Evolutionary conservation across 2,888 invertebrate species (phyloP).

Genomic region (Elaeidobius kamerunicus): DNA sequence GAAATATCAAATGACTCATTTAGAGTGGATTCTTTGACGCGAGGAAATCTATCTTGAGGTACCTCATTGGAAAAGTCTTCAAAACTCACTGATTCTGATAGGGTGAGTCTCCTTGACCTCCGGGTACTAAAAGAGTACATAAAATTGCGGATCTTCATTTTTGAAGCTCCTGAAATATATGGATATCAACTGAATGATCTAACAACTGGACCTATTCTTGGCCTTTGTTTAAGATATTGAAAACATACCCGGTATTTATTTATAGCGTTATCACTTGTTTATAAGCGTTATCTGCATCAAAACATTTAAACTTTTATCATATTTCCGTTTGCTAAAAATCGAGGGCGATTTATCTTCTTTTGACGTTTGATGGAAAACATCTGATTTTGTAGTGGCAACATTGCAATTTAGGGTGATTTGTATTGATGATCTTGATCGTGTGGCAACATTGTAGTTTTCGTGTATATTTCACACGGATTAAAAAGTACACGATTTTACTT

Average conservation of each 20-base stretch:
- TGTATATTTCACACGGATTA: too few relatives aligned
- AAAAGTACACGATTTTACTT: too few relatives aligned
- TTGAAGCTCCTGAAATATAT: background rate
- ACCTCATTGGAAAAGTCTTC: slow-evolving; percentile 60
- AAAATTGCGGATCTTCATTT: slow-evolving; percentile 42
- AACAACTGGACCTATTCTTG: background rate
- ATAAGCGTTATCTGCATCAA: slow-evolving; percentile 2
- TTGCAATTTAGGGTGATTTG: too few relatives aligned
- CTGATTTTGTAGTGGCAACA: too few relatives aligned
- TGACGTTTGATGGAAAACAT: too few relatives aligned
- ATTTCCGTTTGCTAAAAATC: slow-evolving; percentile 2
- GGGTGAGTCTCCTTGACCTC: slow-evolving; percentile 40
- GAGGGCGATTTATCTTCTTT: background rate
- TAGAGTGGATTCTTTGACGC: slow-evolving; percentile 56
- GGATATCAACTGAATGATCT: background rate
- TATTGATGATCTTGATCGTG: too few relatives aligned
- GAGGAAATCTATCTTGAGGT: slow-evolving; percentile 45
- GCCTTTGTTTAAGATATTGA: too few relatives aligned
- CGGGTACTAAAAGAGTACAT: slow-evolving; percentile 42
- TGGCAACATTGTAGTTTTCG: too few relatives aligned
- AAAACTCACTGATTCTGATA: slow-evolving; percentile 53
- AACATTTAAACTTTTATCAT: slow-evolving; percentile 2
- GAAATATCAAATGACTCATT: slow-evolving; percentile 49
- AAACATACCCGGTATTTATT: slow-evolving; percentile 1
- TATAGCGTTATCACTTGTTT: background rate